phyloP scores from a whole-genome alignment of 2,888 invertebrate species.

The Trissonchulus sp. region DNA sequence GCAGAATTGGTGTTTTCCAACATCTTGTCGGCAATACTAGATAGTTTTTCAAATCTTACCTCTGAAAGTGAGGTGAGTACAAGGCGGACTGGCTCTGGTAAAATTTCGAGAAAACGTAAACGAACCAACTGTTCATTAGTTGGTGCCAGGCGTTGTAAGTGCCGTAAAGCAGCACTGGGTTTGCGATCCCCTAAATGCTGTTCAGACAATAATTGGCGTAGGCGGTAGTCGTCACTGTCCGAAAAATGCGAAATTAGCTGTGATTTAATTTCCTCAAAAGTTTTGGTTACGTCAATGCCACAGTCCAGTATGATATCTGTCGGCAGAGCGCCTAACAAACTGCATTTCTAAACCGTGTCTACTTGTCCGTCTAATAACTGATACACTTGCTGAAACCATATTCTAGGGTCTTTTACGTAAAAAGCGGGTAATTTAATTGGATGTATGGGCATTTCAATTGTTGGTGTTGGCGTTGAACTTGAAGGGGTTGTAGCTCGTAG shows the following conservation, averaged over 20 bases:
- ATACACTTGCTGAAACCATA: conserved; percentile 14
- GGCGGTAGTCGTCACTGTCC: conserved; percentile 3
- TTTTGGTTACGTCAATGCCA: not conserved
- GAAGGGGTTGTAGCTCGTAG: no score
- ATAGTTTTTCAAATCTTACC: not conserved
- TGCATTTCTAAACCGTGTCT: conserved; percentile 1
- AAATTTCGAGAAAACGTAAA: conserved; percentile 15
- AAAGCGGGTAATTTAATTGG: no score
- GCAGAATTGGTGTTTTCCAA: no score
- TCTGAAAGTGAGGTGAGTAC: not conserved
- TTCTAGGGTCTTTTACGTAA: not conserved
- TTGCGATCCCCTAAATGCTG: not conserved
- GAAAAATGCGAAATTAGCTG: not conserved
- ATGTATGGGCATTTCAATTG: no score
- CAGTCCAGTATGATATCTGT: not conserved
- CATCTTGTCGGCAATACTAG: conserved; percentile 6
- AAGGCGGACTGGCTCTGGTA: conserved; percentile 11
- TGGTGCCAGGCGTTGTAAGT: not conserved
- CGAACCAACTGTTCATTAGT: not conserved
- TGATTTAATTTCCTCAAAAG: not conserved
- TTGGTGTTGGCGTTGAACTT: no score
- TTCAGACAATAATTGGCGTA: conserved; percentile 16
- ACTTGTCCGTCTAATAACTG: not conserved
- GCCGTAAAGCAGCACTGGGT: not conserved
- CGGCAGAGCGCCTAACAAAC: not conserved